Evolutionary conservation across 2,113 vertebrate genomes (phyloP), one percentile per base, ranked within the genome.

Genomic region (Ceyx cyanopectus): DNA sequence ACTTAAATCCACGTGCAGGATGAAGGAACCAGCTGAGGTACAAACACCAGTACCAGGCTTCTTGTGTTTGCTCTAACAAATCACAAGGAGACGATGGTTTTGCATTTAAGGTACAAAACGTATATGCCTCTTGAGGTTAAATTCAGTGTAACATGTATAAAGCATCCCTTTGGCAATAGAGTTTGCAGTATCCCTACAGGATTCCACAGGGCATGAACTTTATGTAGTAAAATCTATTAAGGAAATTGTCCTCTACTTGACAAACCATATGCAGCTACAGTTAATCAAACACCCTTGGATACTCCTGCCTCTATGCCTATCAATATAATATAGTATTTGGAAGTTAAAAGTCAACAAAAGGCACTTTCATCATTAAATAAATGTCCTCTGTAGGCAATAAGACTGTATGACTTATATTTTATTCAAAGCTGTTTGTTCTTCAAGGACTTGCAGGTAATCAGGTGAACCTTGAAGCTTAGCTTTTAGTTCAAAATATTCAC

Each of bases 391-490:
- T 96, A 96, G 95, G 97, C 93, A 97, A 96, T 93, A 70, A 94
- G 94, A 97, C 90, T 96, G 94, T 93, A 97, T 92, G 95, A 96
- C 95, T 97, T 98, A 99, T 97, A 99, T 98, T 98, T 98, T 98
- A 98, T 98, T 98, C 98, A 99, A 98, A 95, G 99, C 98, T 97
- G 99, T 99, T 98, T 99, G 99, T 97, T 99, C 99, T 97, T 99
- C 99, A 73, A 99, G 98, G 97, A 99, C 99, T 98, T 99, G 99
- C 94, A 99, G 98, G 97, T 99, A 99, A 98, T 99, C 99, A 82
- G 99, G 99, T 40, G 98, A 99, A 96, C 98, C 99, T 97, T 99
- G 99, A 97, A 99, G 98, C 97, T 99, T 99, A 90, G 99, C 98
- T 98, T 99, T 99, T 73, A 99, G 98, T 98, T 99, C 99, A 90